A percentile compares a stretch with the other conserved stretches of the same genome.
phyloP scores from a whole-genome alignment of 2,113 vertebrate genomes.

The Rhadina sibilatrix region DNA sequence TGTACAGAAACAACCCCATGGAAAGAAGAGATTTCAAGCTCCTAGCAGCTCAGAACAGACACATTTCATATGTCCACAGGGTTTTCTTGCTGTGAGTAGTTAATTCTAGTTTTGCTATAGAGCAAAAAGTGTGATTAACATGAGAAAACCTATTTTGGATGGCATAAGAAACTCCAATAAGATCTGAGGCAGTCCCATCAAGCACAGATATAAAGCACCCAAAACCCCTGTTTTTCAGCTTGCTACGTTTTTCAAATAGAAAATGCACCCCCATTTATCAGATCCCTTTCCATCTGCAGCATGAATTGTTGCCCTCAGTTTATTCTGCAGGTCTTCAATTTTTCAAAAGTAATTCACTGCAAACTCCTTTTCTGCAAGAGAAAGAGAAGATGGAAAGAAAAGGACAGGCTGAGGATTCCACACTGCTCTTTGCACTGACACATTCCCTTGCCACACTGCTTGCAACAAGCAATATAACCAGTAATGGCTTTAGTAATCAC shows the following conservation, averaged over 20 bases:
- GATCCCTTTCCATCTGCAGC: not conserved
- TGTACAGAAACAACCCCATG: not conserved
- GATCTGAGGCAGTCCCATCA: not conserved
- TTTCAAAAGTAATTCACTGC: not conserved
- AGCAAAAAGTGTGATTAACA: not conserved
- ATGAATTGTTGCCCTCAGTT: not conserved
- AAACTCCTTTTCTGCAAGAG: not conserved
- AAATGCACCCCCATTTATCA: not conserved
- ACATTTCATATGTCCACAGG: not conserved
- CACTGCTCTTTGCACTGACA: not conserved
- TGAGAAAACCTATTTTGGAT: not conserved
- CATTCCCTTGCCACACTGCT: not conserved
- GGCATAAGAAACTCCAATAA: not conserved
- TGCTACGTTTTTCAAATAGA: not conserved
- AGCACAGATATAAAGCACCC: not conserved
- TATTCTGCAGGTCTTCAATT: not conserved
- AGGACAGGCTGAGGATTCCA: not conserved
- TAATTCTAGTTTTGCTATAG: not conserved
- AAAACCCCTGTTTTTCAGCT: not conserved
- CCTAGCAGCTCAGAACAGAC: not conserved
- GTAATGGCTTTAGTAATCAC: not conserved
- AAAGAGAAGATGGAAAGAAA: not conserved
- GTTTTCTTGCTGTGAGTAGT: not conserved
- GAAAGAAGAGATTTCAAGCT: not conserved
- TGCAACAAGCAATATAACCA: not conserved